Evolutionary conservation across 2,113 vertebrate genomes (phyloP).

Genomic region (Solenodon paradoxus): DNA sequence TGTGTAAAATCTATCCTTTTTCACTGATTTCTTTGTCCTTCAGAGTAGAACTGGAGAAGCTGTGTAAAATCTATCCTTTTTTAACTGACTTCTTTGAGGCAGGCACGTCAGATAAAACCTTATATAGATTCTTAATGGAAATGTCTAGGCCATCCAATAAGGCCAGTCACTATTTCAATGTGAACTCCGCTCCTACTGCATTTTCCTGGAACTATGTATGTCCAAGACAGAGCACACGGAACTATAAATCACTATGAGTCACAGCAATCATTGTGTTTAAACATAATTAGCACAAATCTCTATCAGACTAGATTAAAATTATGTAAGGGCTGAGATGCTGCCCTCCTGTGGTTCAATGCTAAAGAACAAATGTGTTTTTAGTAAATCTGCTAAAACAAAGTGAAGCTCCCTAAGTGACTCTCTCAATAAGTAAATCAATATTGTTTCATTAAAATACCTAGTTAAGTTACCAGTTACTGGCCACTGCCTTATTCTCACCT

Average conservation of each 20-base stretch:
- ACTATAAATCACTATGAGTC: not conserved
- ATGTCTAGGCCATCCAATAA: too few relatives aligned
- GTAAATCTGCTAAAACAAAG: not conserved
- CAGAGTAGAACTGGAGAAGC: too few relatives aligned
- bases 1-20: too few relatives aligned
- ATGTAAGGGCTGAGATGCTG: not conserved
- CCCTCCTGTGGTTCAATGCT: not conserved
- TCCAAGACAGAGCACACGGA: not conserved
- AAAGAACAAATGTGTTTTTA: not conserved
- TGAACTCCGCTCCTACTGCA: not conserved
- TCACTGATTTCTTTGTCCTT: too few relatives aligned
- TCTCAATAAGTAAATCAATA: not conserved
- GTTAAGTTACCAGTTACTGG: not conserved
- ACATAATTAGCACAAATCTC: not conserved
- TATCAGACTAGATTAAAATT: not conserved
- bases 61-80: not conserved
- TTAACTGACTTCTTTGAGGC: not conserved
- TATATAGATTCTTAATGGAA: not conserved
- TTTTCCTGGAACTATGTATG: not conserved
- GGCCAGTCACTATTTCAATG: not conserved
- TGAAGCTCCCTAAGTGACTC: not conserved
- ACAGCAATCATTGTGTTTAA: not conserved
- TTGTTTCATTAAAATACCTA: not conserved
- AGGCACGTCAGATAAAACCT: not conserved
- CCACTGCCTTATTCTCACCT: not conserved